Evolutionary conservation across 2,888 invertebrate genomes (phyloP), one percentile per base, ranked within the genome.

Genomic region (Caradrina clavipalpis): DNA sequence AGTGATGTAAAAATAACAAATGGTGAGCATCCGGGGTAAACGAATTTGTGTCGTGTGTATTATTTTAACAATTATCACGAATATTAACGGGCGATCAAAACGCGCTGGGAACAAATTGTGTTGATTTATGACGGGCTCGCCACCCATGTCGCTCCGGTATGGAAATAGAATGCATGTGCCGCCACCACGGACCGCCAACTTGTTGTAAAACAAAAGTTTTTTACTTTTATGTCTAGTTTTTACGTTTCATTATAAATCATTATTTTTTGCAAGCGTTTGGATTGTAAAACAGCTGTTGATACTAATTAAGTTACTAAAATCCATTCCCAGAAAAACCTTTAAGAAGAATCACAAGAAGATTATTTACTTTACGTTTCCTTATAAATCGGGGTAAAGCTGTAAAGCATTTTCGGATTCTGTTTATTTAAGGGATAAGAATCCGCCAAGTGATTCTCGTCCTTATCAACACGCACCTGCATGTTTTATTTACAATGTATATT

Each of bases 31-130:
- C 87, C 87, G 84, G 84, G 73, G 59, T 45, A 68, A 82, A 87
- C 79, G 81, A 75, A 83, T 85, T 73, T 66, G 60, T 86, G 74
- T 78, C 57, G 64, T 69, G 74, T 76, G 60, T 79, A 86, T 88
- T 86, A 87, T 87, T 88, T 85, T 82, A 87, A 88, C 88, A 88
- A 90, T 91, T 90, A 89, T 87, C 81, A 79, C 63, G 66, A 88
- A 89, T 89, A 88, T 87, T 88, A 86, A 88, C 83, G 81, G 85
- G 84, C 88, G 83, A 79, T 81, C 81, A 83, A 77, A 83, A 77
- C 73, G 83, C 91, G 93, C 92, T 89, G 87, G 91, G 93, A 94
- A 93, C 93, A 92, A 92, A 94, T 94, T 92, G 91, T 91, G 89
- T 89, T 94, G 92, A 93, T 92, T 93, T 92, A 93, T 88, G 88